A percentile compares a stretch with the other conserved stretches of the same genome.
Evolutionary conservation across 2,797 vertebrate genomes (phyloP).

Genomic region (Scolopax rusticola): DNA sequence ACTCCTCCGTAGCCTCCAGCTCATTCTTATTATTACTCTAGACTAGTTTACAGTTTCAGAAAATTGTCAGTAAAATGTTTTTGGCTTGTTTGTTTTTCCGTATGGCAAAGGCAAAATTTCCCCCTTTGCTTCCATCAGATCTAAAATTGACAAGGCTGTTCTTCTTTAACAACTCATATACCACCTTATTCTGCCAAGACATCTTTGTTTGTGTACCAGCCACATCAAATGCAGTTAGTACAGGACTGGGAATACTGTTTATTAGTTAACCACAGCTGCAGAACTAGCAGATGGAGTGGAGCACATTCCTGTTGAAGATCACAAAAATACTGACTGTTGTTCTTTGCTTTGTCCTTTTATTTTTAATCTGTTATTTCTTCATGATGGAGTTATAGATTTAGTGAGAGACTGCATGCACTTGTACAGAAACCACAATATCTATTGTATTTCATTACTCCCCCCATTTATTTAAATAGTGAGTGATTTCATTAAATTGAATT

Average conservation of each 20-base stretch:
- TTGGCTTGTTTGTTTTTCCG: constrained; percentile 18
- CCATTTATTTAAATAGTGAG: not conserved
- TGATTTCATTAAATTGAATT: constrained; percentile 27
- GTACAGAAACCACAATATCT: constrained; percentile 1
- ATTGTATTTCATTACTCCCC: not conserved
- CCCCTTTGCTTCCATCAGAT: not conserved
- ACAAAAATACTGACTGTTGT: constrained; percentile 15
- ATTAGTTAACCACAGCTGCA: constrained; percentile 72
- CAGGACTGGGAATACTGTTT: constrained; percentile 56
- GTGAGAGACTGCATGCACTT: not conserved
- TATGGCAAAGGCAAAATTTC: constrained; percentile 9
- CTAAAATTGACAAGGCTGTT: constrained; percentile 4
- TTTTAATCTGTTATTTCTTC: constrained; percentile 27
- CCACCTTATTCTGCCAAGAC: constrained; percentile 56
- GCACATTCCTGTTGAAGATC: constrained; percentile 20
- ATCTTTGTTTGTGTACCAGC: constrained; percentile 47
- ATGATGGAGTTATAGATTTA: not conserved
- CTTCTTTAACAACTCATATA: constrained; percentile 8
- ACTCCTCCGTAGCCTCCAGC: not conserved
- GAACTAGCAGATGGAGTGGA: constrained; percentile 46
- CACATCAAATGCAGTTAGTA: constrained; percentile 17
- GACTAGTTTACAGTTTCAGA: not conserved
- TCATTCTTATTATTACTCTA: not conserved
- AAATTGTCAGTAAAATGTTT: not conserved
- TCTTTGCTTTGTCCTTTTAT: constrained; percentile 7